Base-by-base conservation (phyloP, 1,140 invertebrate genomes). In the Brachionus manjavacas region DNA sequence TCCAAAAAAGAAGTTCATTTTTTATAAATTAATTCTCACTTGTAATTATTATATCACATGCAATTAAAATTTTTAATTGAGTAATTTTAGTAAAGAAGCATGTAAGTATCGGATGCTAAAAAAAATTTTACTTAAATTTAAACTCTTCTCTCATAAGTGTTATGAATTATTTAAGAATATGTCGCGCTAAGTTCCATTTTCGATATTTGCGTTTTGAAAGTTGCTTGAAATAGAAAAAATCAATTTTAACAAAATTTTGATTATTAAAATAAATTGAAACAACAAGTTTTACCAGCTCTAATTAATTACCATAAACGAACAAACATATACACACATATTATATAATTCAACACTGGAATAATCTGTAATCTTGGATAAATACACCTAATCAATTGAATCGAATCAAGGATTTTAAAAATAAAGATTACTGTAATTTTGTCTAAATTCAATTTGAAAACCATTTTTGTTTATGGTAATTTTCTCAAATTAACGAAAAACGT, bases 331-430 rank as follows among this genome's bases (percentile, higher is more conserved):
- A 55, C 7, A 55, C 16, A 20, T 0, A 60, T 60, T 60, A 60
- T 60, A 20, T 60, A 23, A 60, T 23, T 60, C 16, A 60, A 23
- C n/a, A 60, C n/a, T 23, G 20, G 52, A n/a, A 60, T 60, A 60
- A 60, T 60, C 25, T 39, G 25, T 68, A 68, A 68, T 68, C 28
- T 68, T 68, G 66, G 66, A 68, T 68, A 68, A 68, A 68, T 68
- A 12, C 14, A 31, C 3, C 31, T 35, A 14, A 68, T 68, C 4
- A 8, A 31, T 23, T 16, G 8, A 60, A 60, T 8, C 8, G 16
- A 60, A 60, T 60, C n/a, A 3, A 52, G 6, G 46, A n/a, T 52
- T 52, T 49, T 6, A 6, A 20, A 60, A 60, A 23, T 7, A 60
- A 23, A 20, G 52, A 60, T 60, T 60, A 60, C 16, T 60, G 16